Conservation (phyloP, 2,888 invertebrate species). For the Lydus trimaculatus region DNA sequence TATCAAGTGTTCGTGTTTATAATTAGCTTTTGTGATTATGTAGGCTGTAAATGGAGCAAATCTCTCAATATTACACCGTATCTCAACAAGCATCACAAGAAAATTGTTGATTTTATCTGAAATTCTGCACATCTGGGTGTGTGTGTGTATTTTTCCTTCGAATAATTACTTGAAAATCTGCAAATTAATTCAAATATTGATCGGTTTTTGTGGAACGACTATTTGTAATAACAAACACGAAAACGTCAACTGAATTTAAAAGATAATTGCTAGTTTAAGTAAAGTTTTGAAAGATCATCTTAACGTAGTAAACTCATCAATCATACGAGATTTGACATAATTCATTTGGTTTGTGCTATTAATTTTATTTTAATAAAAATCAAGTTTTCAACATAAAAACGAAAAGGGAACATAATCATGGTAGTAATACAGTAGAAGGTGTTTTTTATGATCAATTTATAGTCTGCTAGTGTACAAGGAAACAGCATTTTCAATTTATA, state of each 20-base stretch:
- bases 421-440: too few species aligned
- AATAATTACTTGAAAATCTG: not conserved
- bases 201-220: too few species aligned
- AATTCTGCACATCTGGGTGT: not conserved
- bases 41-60: not conserved
- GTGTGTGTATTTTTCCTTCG: not conserved
- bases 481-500: too few species aligned
- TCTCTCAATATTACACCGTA: not conserved
- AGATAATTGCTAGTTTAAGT: too few species aligned
- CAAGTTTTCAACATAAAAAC: not conserved
- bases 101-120: not conserved
- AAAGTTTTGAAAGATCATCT: slow-evolving; percentile 9
- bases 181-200: slow-evolving; percentile 18
- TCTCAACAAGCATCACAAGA: too few species aligned
- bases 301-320: slow-evolving; percentile 22
- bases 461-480: too few species aligned
- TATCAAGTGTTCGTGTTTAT: not conserved
- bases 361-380: too few species aligned
- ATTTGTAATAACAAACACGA: too few species aligned
- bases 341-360: not conserved
- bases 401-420: too few species aligned
- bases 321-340: slow-evolving; percentile 20
- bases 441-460: too few species aligned
- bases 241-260: not conserved
- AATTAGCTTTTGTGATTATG: not conserved